Base-by-base conservation (phyloP, 1,140 invertebrate species). In the Cephus cinctus region DNA sequence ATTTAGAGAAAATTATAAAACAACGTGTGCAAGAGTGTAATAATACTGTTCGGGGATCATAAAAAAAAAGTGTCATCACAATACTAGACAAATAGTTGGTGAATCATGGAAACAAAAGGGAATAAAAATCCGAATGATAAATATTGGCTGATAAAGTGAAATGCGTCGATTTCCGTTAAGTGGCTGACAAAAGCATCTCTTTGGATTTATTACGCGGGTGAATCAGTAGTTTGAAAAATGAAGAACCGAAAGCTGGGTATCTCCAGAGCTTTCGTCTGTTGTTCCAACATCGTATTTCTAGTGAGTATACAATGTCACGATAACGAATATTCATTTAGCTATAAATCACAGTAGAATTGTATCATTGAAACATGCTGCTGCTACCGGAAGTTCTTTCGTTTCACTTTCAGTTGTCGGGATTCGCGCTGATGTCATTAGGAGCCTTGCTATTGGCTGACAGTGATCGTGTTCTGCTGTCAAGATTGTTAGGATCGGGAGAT, bases 381-480 rank as follows among this genome's bases (percentile, higher is more conserved):
- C n/a, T n/a, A 27, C 25, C 25, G 25, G n/a, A n/a, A n/a, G 25
- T 27, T 27, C n/a, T n/a, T 6, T 39, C 42, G 4, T 25, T n/a
- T n/a, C n/a, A n/a, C 32, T 79, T 80, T 30, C 61, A 90, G 88
- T 76, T 81, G 22, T 87, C 85, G 54, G 88, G 88, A 38, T 81
- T 86, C 43, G 59, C 80, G 1, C 71, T 89, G 52, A 81, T 89
- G 53, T 79, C 83, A 38, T 77, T 85, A 20, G 88, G 88, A 6
- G 85, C 85, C 49, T 72, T 89, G 34, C 67, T 90, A 1, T 77
- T 89, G 27, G 81, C 81, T 30, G 87, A 90, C 59, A 78, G 78
- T 15, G 80, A 83, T 47, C 74, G 85, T 35, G 79, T 89, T 48
- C 67, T 90, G 30, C 63, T 90, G 6, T 89, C 87, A 0, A 78